These are phyloP conservation scores for Phenganax subtilis DNA, from an alignment of 92 coral and sea anemone genomes.

Conservation along the genomic window DNA sequence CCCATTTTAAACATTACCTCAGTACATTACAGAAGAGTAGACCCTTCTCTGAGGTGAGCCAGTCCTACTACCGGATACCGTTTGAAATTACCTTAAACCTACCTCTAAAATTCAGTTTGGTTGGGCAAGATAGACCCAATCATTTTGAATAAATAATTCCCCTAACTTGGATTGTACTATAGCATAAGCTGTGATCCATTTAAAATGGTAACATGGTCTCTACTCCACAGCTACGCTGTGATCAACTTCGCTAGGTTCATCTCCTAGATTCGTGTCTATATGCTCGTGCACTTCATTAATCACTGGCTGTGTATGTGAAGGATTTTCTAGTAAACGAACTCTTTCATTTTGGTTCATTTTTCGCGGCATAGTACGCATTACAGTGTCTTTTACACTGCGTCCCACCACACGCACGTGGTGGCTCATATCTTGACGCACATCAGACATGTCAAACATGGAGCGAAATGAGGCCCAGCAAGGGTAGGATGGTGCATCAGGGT, in stretches of 20 bases:
- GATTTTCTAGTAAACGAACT: constrained; percentile 26
- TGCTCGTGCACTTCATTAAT: constrained; percentile 24
- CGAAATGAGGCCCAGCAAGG: constrained; percentile 88
- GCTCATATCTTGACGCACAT: constrained; percentile 78
- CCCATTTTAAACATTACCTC: no score
- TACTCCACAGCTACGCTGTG: neutral
- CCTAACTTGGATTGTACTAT: neutral
- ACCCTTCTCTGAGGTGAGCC: no score
- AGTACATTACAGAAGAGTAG: no score
- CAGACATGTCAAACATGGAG: constrained; percentile 90
- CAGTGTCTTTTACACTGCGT: constrained; percentile 67
- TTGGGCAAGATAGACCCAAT: no score
- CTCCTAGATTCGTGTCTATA: neutral
- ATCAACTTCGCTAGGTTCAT: neutral
- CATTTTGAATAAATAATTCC: no score
- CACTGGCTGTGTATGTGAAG: constrained; percentile 3
- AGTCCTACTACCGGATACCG: no score
- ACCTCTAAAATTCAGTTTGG: no score
- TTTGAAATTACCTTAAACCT: no score
- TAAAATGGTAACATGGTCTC: neutral
- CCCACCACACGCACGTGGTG: constrained; percentile 83
- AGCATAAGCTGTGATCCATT: neutral
- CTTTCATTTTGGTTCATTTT: constrained; percentile 24
- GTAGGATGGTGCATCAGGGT: constrained; percentile 71
- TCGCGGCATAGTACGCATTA: constrained; percentile 50